Conservation (phyloP, 2,888 invertebrate genomes). For the Sinhomidia bicolor region DNA sequence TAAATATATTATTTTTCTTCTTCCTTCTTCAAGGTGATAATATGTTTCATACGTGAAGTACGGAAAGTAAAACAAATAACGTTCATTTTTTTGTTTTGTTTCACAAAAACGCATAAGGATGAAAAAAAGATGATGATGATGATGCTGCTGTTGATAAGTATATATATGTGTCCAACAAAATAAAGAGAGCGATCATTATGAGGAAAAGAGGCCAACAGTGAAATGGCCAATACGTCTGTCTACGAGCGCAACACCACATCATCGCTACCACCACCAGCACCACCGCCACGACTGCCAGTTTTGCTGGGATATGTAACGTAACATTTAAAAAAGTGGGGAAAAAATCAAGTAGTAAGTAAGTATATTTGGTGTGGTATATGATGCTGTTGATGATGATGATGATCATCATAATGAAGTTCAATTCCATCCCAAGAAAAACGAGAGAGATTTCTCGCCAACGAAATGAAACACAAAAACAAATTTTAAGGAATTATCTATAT, state of each 20-base stretch:
- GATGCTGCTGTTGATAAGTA: conserved; percentile 53
- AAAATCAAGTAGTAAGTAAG: conserved; percentile 13
- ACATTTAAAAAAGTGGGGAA: not conserved
- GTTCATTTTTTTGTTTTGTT: not conserved
- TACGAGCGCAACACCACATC: not conserved
- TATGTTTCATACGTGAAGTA: conserved; percentile 35
- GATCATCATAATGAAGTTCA: conserved; percentile 23
- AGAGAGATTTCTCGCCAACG: not conserved
- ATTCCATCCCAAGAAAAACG: conserved; percentile 17
- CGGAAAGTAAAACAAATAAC: conserved; percentile 41
- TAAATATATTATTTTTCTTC: not conserved
- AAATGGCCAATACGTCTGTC: conserved; percentile 51
- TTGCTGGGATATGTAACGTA: not conserved
- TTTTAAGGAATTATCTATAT: conserved; percentile 21
- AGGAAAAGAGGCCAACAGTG: conserved; percentile 61
- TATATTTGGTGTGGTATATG: conserved; percentile 6
- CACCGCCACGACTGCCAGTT: not conserved
- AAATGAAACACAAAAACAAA: conserved; percentile 43
- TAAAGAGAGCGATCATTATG: conserved; percentile 71
- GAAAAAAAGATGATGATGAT: too few species aligned
- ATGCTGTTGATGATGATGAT: not conserved
- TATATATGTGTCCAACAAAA: conserved; percentile 64
- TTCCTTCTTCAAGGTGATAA: conserved; percentile 12
- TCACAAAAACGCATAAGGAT: conserved; percentile 4
- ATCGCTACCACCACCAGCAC: not conserved